A percentile compares a stretch with the other conserved stretches of the same genome.
Evolutionary conservation across 2,888 invertebrate species (phyloP).

Genomic region (Yponomeuta malinellus): DNA sequence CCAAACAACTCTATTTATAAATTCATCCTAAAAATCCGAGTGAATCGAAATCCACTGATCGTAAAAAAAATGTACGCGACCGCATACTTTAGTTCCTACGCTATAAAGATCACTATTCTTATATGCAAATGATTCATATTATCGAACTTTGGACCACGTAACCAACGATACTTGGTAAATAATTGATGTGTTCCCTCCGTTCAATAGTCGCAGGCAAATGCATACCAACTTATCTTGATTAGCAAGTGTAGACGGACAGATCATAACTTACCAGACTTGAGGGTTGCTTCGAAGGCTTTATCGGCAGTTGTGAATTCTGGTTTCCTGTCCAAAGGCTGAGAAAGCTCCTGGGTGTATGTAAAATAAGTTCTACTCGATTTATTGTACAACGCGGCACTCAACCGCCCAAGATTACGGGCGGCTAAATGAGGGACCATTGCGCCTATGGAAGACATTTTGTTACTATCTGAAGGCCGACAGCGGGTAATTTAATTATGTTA

Average conservation of each 20-base stretch:
- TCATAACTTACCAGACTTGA: conserved; percentile 85
- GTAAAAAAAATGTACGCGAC: background rate
- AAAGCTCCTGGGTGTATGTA: conserved; percentile 86
- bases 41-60: background rate
- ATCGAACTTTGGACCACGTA: conserved; percentile 12
- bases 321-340: conserved; percentile 84
- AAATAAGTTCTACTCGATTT: conserved; percentile 78
- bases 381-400: conserved; percentile 46
- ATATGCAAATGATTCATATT: background rate
- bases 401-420: conserved; percentile 47
- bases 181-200: conserved; percentile 8
- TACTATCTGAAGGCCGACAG: background rate
- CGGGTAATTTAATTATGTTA: conserved; percentile 5
- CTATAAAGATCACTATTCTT: background rate
- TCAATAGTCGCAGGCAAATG: background rate
- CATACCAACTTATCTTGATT: background rate
- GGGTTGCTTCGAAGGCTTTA: conserved; percentile 83
- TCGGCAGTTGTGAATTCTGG: conserved; percentile 84
- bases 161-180: conserved; percentile 2
- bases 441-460: conserved; percentile 53
- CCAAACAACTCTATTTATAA: background rate
- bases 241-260: background rate
- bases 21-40: background rate
- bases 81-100: background rate
- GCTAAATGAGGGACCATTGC: conserved; percentile 53